These are phyloP conservation scores for Ctenomys sociabilis DNA, from an alignment of 2,113 vertebrate genomes.

Conservation along the genomic window DNA sequence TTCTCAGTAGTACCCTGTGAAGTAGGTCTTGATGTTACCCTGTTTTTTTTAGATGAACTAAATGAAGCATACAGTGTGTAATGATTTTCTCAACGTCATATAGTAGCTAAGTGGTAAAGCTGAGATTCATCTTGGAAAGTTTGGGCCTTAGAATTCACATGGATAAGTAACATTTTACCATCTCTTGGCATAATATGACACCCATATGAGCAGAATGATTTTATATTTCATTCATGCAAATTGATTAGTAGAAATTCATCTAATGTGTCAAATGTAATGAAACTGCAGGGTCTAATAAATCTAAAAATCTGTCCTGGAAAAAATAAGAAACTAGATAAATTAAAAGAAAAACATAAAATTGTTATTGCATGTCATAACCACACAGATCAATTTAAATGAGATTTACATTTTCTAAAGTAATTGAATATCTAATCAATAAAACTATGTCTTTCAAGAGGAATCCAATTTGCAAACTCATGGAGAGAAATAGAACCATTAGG, in stretches of 20 bases:
- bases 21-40: not conserved
- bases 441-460: not conserved
- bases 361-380: not conserved
- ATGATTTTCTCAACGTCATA: not conserved
- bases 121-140: not conserved
- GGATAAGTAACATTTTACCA: not conserved
- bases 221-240: not conserved
- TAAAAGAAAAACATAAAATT: not conserved
- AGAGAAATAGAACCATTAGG: not conserved
- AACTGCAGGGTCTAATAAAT: not conserved
- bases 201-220: not conserved
- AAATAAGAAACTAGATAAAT: not conserved
- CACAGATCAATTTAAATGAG: not conserved
- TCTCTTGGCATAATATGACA: not conserved
- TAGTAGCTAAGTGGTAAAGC: not conserved
- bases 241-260: not conserved
- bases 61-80: not conserved
- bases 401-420: not conserved
- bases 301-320: not conserved
- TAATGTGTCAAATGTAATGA: not conserved
- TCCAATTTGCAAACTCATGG: not conserved
- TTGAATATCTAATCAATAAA: not conserved
- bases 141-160: not conserved
- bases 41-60: not conserved
- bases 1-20: not conserved